Conservation (phyloP, 2,113 vertebrate species). For the Thalassoma bifasciatum region DNA sequence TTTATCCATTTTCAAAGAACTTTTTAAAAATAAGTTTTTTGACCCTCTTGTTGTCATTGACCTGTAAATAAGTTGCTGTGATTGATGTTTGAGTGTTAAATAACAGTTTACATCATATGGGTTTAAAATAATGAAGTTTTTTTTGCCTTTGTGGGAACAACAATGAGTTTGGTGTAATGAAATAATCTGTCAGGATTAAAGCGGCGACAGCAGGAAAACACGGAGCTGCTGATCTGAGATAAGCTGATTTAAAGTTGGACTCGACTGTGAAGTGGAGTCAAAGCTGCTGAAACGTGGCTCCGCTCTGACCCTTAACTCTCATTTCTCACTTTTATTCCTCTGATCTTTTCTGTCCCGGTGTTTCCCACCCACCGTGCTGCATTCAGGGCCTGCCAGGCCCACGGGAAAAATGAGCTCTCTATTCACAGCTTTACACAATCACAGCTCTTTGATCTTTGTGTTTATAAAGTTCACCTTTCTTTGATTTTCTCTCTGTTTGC, state of each 20-base stretch:
- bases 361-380: conserved; percentile 20
- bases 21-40: too few relatives aligned
- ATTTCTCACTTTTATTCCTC: background rate
- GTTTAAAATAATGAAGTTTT: too few relatives aligned
- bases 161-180: conserved; percentile 51
- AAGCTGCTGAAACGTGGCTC: background rate
- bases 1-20: too few relatives aligned
- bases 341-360: background rate
- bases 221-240: conserved; percentile 56
- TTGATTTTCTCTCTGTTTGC: background rate
- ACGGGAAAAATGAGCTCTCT: conserved; percentile 6
- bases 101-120: too few relatives aligned
- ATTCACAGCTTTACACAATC: background rate
- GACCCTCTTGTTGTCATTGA: too few relatives aligned
- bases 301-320: background rate
- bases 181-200: conserved; percentile 62
- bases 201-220: background rate
- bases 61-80: too few relatives aligned
- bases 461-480: background rate
- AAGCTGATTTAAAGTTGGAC: conserved; percentile 25
- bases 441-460: background rate
- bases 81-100: too few relatives aligned
- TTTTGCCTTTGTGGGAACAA: conserved; percentile 49
- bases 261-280: background rate
- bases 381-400: conserved; percentile 1